Percentiles rank a stretch among this genome's conserved stretches.
Conservation (phyloP, 2,797 vertebrate genomes). For the Characodon lateralis region DNA sequence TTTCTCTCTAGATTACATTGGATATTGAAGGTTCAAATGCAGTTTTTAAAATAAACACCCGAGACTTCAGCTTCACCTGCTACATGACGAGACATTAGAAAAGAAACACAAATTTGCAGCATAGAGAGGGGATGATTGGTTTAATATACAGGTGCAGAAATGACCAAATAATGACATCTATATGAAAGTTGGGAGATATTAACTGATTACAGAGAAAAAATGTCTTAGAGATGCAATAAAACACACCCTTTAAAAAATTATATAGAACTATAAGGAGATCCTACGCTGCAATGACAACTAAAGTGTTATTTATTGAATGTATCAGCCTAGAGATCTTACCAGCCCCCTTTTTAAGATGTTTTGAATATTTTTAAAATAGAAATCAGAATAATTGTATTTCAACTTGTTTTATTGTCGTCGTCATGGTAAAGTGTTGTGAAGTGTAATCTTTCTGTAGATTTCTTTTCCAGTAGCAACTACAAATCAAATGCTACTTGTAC, state of each 20-base stretch:
- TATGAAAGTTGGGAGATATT: neutral
- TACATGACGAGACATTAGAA: neutral
- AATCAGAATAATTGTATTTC: constrained; percentile 4
- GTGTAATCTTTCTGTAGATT: neutral
- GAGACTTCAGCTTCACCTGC: neutral
- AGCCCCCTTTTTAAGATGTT: neutral
- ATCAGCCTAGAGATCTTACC: neutral
- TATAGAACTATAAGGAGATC: no score
- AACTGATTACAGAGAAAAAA: neutral
- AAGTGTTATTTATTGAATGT: neutral
- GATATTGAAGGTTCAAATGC: neutral
- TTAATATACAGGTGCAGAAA: neutral
- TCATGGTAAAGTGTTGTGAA: constrained; percentile 1
- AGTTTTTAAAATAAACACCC: neutral
- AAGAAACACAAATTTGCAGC: neutral
- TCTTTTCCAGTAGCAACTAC: constrained; percentile 21
- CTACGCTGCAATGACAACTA: neutral
- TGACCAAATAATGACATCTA: neutral
- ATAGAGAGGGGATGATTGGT: neutral
- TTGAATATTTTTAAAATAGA: constrained; percentile 2
- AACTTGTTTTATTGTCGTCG: neutral
- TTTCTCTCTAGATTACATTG: neutral
- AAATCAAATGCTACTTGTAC: constrained; percentile 35
- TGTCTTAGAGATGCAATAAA: no score
- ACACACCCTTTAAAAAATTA: no score